phyloP scores from a whole-genome alignment of 1,140 invertebrate genomes.

The Platyura marginata region DNA sequence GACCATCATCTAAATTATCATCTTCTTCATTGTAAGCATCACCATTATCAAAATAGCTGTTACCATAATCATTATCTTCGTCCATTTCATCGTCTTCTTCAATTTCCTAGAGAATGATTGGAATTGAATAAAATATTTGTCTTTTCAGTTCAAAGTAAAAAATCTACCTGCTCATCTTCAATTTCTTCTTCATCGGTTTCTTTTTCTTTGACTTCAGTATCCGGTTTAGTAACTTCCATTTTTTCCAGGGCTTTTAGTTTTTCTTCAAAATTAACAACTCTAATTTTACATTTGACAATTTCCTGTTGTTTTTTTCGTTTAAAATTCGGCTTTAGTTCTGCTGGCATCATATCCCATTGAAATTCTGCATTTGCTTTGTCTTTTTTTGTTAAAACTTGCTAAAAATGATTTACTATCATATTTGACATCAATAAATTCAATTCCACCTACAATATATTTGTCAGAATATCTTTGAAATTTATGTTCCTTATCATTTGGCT shows the following conservation, averaged over 20 bases:
- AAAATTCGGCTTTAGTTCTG: slow-evolving; percentile 31
- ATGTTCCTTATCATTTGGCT: slow-evolving; percentile 36
- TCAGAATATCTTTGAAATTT: slow-evolving; percentile 31
- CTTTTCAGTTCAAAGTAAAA: too few relatives aligned
- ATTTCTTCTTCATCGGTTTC: slow-evolving; percentile 32
- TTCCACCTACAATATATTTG: slow-evolving; percentile 19
- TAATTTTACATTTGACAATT: slow-evolving; percentile 7
- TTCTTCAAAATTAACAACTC: slow-evolving; percentile 17
- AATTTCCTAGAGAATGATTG: too few relatives aligned
- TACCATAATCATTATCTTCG: slow-evolving; percentile 58
- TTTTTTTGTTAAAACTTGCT: slow-evolving; percentile 25
- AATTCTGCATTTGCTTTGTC: slow-evolving; percentile 25
- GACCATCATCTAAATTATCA: slow-evolving; percentile 66
- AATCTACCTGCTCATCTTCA: too few relatives aligned
- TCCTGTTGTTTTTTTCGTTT: slow-evolving; percentile 12
- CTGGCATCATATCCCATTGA: slow-evolving; percentile 34
- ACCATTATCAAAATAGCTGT: slow-evolving; percentile 75
- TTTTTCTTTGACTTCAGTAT: slow-evolving; percentile 28
- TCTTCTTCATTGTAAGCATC: slow-evolving; percentile 73
- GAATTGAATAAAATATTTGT: too few relatives aligned
- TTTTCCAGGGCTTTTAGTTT: slow-evolving; percentile 32
- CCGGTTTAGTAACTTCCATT: slow-evolving; percentile 33
- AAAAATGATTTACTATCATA: slow-evolving; percentile 34
- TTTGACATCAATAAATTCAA: not conserved
- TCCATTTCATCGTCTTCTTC: slow-evolving; percentile 47